phyloP scores from a whole-genome alignment of 2,888 invertebrate species.

The Synergus umbraculus region DNA sequence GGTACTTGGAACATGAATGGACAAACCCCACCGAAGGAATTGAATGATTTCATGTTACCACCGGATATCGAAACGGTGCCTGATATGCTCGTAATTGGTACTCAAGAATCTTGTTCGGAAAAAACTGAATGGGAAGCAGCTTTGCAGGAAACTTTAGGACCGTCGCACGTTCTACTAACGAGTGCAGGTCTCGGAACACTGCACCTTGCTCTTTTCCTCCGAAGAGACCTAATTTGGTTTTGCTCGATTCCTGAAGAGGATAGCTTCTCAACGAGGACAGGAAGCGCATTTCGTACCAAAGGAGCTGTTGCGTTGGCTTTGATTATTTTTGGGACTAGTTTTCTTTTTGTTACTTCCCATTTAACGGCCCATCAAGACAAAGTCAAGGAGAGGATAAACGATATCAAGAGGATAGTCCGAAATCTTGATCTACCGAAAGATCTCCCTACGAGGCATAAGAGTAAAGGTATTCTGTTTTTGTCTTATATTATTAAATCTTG shows the following conservation, averaged over 20 bases:
- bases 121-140: conserved; percentile 93
- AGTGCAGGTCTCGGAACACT: conserved; percentile 83
- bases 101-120: conserved; percentile 95
- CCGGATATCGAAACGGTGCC: conserved; percentile 90
- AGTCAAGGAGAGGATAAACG: conserved; percentile 90
- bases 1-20: conserved; percentile 99
- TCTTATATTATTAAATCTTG: conserved; percentile 71
- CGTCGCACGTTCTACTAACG: conserved; percentile 90
- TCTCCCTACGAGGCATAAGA: conserved; percentile 87
- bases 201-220: conserved; percentile 91
- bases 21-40: conserved; percentile 87
- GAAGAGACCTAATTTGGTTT: conserved; percentile 97
- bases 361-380: conserved; percentile 95
- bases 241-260: conserved; percentile 95
- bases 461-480: conserved; percentile 80
- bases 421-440: conserved; percentile 90
- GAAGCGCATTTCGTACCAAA: conserved; percentile 94
- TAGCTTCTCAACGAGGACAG: conserved; percentile 91
- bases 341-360: conserved; percentile 97
- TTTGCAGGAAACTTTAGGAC: conserved; percentile 94
- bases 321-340: conserved; percentile 95
- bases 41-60: conserved; percentile 94
- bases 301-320: conserved; percentile 96
- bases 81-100: conserved; percentile 94
- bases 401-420: conserved; percentile 90